These are phyloP conservation scores for Enteromius treurensis DNA, from an alignment of 2,797 vertebrate genomes.

Conservation along the genomic window DNA sequence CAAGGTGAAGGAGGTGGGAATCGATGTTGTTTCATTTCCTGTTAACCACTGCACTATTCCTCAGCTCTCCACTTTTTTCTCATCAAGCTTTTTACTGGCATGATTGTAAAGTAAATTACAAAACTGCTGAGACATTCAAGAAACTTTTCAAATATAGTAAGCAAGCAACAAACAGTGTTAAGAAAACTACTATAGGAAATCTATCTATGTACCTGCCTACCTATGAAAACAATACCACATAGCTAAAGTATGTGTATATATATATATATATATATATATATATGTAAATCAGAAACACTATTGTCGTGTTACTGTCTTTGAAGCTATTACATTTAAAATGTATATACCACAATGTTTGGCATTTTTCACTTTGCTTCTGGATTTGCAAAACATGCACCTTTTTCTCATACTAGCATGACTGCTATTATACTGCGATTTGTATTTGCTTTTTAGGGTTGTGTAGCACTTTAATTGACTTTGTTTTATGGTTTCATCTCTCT, in stretches of 20 bases:
- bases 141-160: not conserved
- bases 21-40: conserved; percentile 18
- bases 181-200: not conserved
- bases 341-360: not conserved
- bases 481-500: conserved; percentile 9
- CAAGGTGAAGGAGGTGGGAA: conserved; percentile 4
- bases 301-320: not conserved
- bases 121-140: not conserved
- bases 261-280: not conserved
- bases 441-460: conserved; percentile 3
- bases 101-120: conserved; percentile 4
- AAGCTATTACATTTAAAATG: not conserved
- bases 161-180: not conserved
- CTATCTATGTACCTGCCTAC: not conserved
- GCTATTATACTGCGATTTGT: not conserved
- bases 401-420: not conserved
- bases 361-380: not conserved
- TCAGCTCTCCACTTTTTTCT: conserved; percentile 10
- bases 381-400: conserved; percentile 15
- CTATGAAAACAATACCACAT: not conserved
- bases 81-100: conserved; percentile 8
- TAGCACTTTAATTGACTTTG: conserved; percentile 12
- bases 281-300: not conserved
- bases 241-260: not conserved
- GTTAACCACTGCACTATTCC: conserved; percentile 8